Percentiles rank a stretch among this genome's conserved stretches.
Conservation (phyloP, 2,888 invertebrate genomes). For the Amphimallon solstitiale region DNA sequence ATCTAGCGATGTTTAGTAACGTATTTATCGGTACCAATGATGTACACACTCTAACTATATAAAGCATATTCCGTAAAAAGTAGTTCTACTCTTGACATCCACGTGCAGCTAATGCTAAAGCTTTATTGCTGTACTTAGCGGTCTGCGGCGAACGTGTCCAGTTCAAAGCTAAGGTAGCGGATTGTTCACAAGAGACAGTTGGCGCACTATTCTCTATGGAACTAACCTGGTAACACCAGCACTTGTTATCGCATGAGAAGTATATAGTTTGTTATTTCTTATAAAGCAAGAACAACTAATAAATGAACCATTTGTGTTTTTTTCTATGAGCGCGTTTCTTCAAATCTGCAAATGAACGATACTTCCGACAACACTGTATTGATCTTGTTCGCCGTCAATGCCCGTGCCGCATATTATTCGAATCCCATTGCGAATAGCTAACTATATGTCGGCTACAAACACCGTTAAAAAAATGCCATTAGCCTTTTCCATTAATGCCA, state of each 20-base stretch:
- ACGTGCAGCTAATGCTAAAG: conserved; percentile 39
- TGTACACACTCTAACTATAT: neutral
- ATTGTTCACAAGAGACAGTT: conserved; percentile 39
- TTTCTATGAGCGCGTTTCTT: conserved; percentile 34
- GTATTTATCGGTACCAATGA: neutral
- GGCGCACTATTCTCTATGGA: conserved; percentile 41
- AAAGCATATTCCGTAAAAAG: conserved; percentile 31
- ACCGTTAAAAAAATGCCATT: conserved; percentile 12
- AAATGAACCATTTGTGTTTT: conserved; percentile 40
- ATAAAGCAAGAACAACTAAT: conserved; percentile 40
- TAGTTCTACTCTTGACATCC: conserved; percentile 23
- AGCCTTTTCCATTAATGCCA: conserved; percentile 3
- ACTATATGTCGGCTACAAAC: conserved; percentile 33
- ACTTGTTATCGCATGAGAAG: conserved; percentile 41
- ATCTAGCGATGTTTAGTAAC: neutral
- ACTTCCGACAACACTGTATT: conserved; percentile 42
- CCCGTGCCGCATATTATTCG: conserved; percentile 29
- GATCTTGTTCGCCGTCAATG: conserved; percentile 30
- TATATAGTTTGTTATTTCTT: conserved; percentile 36
- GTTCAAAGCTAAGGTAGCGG: conserved; percentile 7
- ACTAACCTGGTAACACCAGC: conserved; percentile 40
- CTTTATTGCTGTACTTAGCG: conserved; percentile 38
- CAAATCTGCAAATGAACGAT: conserved; percentile 39
- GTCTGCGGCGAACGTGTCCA: conserved; percentile 37
- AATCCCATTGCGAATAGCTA: conserved; percentile 27